phyloP scores from a whole-genome alignment of 2,113 vertebrate species.

The Notiomystis cincta region DNA sequence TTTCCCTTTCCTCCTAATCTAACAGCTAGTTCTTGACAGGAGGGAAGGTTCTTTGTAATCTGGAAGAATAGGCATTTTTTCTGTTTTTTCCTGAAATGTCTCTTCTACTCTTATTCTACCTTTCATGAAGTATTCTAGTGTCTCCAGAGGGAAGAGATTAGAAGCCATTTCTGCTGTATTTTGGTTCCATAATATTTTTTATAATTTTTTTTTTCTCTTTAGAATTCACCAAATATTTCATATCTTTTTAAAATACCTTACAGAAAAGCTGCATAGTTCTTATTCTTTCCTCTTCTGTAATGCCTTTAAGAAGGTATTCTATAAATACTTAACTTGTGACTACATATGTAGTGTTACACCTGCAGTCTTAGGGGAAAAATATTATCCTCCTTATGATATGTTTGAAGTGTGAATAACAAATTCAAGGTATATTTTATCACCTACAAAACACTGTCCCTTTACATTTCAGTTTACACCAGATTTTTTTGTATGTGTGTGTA shows the following conservation, averaged over 20 bases:
- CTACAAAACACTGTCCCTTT: not conserved
- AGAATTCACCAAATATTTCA: not conserved
- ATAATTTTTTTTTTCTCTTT: not conserved
- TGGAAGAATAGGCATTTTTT: not conserved
- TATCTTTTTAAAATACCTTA: not conserved
- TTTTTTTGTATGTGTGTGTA: too few relatives aligned
- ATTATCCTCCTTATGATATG: not conserved
- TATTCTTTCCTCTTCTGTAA: not conserved
- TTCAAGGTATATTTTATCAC: not conserved
- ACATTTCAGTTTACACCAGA: not conserved
- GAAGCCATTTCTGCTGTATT: not conserved
- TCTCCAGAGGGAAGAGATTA: not conserved
- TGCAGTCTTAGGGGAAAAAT: not conserved
- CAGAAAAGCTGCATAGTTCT: not conserved
- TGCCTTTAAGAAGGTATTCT: not conserved
- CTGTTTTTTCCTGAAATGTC: not conserved
- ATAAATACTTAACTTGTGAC: not conserved
- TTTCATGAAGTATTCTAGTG: not conserved
- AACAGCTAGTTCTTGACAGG: not conserved
- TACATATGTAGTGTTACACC: not conserved
- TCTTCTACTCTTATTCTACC: not conserved
- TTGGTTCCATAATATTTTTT: not conserved
- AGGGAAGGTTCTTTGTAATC: not conserved
- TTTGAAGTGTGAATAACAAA: not conserved
- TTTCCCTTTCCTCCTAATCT: not conserved